phyloP scores from a whole-genome alignment of 2,113 vertebrate species.

The Plecturocebus donacophilus region DNA sequence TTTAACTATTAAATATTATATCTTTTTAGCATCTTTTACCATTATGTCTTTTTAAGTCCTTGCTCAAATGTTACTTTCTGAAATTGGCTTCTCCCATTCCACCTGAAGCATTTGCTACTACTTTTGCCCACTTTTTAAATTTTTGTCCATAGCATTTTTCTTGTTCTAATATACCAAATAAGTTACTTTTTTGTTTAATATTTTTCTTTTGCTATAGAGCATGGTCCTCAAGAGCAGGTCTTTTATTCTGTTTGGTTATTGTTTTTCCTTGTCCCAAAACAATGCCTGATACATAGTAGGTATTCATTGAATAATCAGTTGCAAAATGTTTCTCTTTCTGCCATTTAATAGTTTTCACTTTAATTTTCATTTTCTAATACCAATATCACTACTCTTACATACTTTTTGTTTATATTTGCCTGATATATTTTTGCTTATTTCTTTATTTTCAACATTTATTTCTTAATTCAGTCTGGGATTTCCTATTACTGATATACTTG shows the following conservation, averaged over 20 bases:
- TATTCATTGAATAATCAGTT: not conserved
- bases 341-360: not conserved
- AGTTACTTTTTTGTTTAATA: constrained; percentile 4
- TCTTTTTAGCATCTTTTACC: not conserved
- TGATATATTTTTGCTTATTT: not conserved
- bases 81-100: not conserved
- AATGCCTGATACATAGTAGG: not conserved
- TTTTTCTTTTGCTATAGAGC: not conserved
- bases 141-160: not conserved
- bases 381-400: not conserved
- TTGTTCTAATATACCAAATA: not conserved
- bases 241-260: not conserved
- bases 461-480: not conserved
- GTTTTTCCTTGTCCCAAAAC: not conserved
- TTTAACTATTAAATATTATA: not conserved
- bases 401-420: not conserved
- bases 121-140: not conserved
- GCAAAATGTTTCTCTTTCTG: not conserved
- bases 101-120: not conserved
- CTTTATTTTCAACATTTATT: not conserved
- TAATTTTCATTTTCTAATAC: not conserved
- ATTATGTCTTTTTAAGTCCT: not conserved
- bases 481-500: not conserved
- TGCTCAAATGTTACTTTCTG: not conserved
- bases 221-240: not conserved